Base-by-base conservation (phyloP, 2,797 vertebrate species). In the Hyperoplus immaculatus region DNA sequence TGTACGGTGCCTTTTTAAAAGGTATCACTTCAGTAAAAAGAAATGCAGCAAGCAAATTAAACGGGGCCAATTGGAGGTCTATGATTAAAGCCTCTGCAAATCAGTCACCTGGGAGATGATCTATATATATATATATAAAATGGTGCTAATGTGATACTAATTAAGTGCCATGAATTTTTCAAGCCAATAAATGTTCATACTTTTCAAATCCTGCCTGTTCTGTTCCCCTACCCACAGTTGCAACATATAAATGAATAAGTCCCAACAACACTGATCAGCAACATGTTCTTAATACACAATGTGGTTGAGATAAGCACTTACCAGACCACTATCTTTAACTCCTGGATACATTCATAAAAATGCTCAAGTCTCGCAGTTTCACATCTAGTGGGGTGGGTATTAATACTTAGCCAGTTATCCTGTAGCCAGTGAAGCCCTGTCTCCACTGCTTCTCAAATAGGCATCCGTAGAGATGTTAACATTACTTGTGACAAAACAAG, bases 401-500 rank as follows among this genome's bases (percentile, higher is more conserved):
- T 84, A 82, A 85, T 69, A 84, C 78, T 88, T 60, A 74, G 82
- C 77, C 83, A 80, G 87, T 86, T 84, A 88, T 83, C 78, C 85
- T 83, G 82, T 81, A 83, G 87, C 82, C 47, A 88, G 85, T 61
- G 88, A 81, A 65, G 88, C 83, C 67, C 82, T 87, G 76, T 80
- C 75, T 29, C 83, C 88, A 79, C 80, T 69, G 85, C 82, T 87
- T 86, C 62, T 74, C 80, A 85, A 70, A 81, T 77, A 87, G 83
- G 88, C 83, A 78, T 90, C 89, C 69, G 55, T 83, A 82, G 86
- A 72, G 58, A 72, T 75, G 85, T 93, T 93, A 91, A 84, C 90
- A 87, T 92, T 93, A 93, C 84, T 83, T 14, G 21, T 75, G 87
- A 88, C 81, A 77, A 87, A 88, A 91, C 90, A 90, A 90, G 94